These are phyloP conservation scores for Papilio xuthus DNA, from an alignment of 1,140 invertebrate genomes.

Conservation along the genomic window DNA sequence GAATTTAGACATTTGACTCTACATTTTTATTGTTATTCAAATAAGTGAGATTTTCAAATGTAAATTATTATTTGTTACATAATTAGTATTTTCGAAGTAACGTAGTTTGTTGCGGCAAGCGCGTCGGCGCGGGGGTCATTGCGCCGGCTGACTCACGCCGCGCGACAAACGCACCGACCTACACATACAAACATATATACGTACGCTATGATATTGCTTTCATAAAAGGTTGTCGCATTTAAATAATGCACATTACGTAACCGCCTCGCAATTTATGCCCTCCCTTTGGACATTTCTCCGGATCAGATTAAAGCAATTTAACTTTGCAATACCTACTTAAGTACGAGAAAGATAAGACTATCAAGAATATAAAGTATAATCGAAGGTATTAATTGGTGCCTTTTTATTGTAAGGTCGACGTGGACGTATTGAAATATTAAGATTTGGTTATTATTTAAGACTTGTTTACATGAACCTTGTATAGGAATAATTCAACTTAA, in stretches of 20 bases:
- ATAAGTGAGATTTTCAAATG: not conserved
- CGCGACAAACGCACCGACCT: conserved; percentile 7
- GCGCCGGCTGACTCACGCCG: conserved; percentile 13
- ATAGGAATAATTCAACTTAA: not conserved
- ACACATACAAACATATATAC: conserved; percentile 50
- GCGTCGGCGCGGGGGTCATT: conserved; percentile 18
- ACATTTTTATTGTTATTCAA: not conserved
- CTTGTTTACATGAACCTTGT: not conserved
- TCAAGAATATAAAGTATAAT: not conserved
- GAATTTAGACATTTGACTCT: not conserved
- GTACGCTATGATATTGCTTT: conserved; percentile 78
- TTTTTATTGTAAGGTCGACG: conserved; percentile 1
- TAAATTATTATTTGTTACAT: conserved; percentile 12
- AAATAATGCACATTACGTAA: conserved; percentile 79
- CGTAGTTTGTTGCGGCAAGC: not conserved
- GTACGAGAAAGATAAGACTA: conserved; percentile 22
- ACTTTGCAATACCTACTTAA: conserved; percentile 36
- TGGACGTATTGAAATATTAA: not conserved
- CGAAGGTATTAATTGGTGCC: not conserved
- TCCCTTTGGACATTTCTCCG: conserved; percentile 38
- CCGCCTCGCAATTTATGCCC: conserved; percentile 71
- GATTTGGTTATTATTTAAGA: not conserved
- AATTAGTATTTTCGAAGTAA: conserved; percentile 26
- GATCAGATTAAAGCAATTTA: conserved; percentile 22
- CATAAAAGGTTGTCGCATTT: conserved; percentile 77